Conservation (phyloP, 2,888 invertebrate genomes). For the Sesia bembeciformis region DNA sequence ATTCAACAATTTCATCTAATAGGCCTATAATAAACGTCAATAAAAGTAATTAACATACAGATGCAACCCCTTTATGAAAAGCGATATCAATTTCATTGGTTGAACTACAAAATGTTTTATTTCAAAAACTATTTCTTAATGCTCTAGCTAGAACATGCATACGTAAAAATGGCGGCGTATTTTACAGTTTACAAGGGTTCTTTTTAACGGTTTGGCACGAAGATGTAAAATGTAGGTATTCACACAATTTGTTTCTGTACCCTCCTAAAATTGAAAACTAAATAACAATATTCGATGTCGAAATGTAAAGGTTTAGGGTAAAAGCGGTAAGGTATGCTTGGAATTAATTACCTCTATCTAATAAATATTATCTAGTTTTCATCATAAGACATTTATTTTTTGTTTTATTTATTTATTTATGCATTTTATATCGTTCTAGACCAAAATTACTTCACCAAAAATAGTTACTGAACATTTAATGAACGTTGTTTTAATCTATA, state of each 20-base stretch:
- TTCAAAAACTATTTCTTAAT: too few species aligned
- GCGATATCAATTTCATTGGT: too few species aligned
- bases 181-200: too few species aligned
- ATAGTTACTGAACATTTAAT: conserved; percentile 1
- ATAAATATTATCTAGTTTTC: conserved; percentile 7
- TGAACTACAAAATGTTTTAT: too few species aligned
- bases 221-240: too few species aligned
- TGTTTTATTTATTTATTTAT: conserved; percentile 6
- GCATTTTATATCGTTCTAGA: conserved; percentile 11
- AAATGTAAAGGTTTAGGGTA: neutral
- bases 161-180: too few species aligned
- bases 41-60: neutral
- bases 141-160: too few species aligned
- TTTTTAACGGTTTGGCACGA: too few species aligned
- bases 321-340: neutral
- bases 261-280: neutral
- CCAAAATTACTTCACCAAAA: conserved; percentile 5
- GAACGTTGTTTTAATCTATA: neutral
- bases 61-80: too few species aligned
- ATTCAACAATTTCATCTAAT: conserved; percentile 31
- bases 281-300: neutral
- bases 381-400: conserved; percentile 12
- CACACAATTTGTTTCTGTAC: too few species aligned
- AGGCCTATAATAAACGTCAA: conserved; percentile 35
- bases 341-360: conserved; percentile 10